Base-by-base conservation (phyloP, 2,888 invertebrate genomes). In the Clepsis dumicolana region DNA sequence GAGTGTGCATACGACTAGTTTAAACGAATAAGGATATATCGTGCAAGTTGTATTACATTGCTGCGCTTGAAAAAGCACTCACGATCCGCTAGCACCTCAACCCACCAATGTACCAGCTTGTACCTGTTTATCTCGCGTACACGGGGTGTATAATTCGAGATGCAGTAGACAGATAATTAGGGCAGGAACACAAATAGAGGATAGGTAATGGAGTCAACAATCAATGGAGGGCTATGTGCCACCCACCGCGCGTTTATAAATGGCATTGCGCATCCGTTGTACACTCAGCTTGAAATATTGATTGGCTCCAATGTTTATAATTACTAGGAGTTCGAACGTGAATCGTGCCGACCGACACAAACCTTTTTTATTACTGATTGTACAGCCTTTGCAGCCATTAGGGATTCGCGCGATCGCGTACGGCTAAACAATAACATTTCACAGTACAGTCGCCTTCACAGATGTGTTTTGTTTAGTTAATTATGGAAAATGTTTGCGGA, bases 231-330 rank as follows among this genome's bases (percentile, higher is more conserved):
- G 77, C 68, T 68, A 82, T 83, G n/a, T n/a, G 74, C 91, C 91
- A 88, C 91, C 89, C 92, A 90, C 89, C 74, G 69, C 63, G 74
- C 76, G 85, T 85, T 89, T 89, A 87, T 85, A 84, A 88, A 89
- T 85, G 86, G 86, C 83, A 83, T 77, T 80, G 80, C 83, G 75
- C 85, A 87, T 91, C 89, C 91, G 89, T 80, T 85, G 80, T 79
- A 78, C 82, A 65, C 21, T 50, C 35, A 48, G 54, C 48, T 16
- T 4, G 12, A 27, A 52, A 25, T 52, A n/a, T n/a, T 52, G n/a
- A 48, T 48, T 21, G 48, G 48, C 12, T 48, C 21, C 12, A 5
- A 8, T 21, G 12, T 18, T 44, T 16, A 16, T 44, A 44, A 44
- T 44, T 44, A 44, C 18, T 12, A 10, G 12, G 32, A 1, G 12